Base-by-base conservation (phyloP, 1,140 invertebrate genomes). In the Danaus plexippus region DNA sequence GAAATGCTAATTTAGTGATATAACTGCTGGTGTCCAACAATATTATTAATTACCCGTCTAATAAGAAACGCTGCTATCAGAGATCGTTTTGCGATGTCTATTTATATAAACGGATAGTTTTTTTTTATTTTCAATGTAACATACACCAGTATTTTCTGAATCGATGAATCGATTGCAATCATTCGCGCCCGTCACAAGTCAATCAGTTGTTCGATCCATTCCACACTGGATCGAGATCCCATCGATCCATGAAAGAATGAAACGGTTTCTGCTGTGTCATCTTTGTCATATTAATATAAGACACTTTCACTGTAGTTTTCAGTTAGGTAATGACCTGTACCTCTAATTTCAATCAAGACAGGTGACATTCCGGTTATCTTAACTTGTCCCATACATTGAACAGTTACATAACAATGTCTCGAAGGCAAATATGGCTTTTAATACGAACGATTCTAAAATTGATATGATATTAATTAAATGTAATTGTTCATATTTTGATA, bases 261-360 rank as follows among this genome's bases (percentile, higher is more conserved):
- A 72, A 71, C 64, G 55, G 57, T 48, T 52, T 49, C 49, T 63
- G 78, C 80, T 71, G 66, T 80, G 73, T 86, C 83, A 86, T 84
- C 75, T 75, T 60, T 85, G 74, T 76, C 75, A 73, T 75, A 73
- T 73, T 68, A 78, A 72, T 75, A 80, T 66, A 65, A 69, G 68
- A 70, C 76, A 73, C 83, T 86, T 86, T 86, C 83, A 85, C 83
- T 81, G 61, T 46, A 63, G 73, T 66, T 70, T 77, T 71, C 69
- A 71, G 72, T 83, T 75, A 79, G 75, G 64, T 83, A 84, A 81
- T 73, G 22, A 32, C 22, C 22, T 32, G 22, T 32, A 32, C 22
- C 15, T 15, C 15, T 32, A 32, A 32, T 32, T 32, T 32, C 22
- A 32, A 32, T 32, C 22, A 32, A 32, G 22, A 32, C 22, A 32